Percentiles rank a stretch among this genome's conserved stretches.
phyloP scores from a whole-genome alignment of 2,797 vertebrate species.

The Tokudaia muenninki region DNA sequence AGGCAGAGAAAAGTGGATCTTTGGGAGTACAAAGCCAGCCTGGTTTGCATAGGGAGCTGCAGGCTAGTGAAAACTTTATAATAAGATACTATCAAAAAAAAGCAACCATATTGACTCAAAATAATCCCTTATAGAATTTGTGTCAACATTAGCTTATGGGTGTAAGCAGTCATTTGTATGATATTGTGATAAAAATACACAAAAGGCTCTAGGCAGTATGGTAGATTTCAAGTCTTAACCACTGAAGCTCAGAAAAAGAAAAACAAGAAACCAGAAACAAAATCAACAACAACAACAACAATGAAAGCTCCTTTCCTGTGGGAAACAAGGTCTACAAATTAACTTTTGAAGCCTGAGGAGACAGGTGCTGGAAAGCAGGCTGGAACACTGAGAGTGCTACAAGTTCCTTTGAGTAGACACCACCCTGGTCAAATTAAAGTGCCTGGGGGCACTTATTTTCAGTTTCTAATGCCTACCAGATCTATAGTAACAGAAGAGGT shows the following conservation, averaged over 20 bases:
- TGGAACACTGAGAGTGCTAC: not conserved
- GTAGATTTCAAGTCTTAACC: not conserved
- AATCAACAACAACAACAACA: no score
- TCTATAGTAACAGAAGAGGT: not conserved
- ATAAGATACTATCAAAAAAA: not conserved
- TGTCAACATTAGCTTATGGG: not conserved
- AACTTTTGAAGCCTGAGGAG: not conserved
- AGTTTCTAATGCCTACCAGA: not conserved
- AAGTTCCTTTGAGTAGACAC: not conserved
- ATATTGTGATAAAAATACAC: conserved; percentile 18
- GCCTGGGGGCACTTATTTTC: not conserved
- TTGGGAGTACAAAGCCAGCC: not conserved
- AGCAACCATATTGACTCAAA: not conserved
- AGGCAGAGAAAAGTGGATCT: not conserved
- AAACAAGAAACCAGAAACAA: not conserved
- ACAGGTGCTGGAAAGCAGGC: not conserved
- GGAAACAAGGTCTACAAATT: not conserved
- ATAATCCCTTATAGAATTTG: not conserved
- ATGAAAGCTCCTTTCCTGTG: not conserved
- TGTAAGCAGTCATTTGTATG: not conserved
- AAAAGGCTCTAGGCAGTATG: not conserved
- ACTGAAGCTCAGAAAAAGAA: not conserved
- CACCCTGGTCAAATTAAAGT: not conserved
- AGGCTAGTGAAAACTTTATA: not conserved
- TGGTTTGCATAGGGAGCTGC: not conserved